These are phyloP conservation scores for Octonoba sinensis DNA, from an alignment of 2,888 invertebrate species.

Conservation along the genomic window DNA sequence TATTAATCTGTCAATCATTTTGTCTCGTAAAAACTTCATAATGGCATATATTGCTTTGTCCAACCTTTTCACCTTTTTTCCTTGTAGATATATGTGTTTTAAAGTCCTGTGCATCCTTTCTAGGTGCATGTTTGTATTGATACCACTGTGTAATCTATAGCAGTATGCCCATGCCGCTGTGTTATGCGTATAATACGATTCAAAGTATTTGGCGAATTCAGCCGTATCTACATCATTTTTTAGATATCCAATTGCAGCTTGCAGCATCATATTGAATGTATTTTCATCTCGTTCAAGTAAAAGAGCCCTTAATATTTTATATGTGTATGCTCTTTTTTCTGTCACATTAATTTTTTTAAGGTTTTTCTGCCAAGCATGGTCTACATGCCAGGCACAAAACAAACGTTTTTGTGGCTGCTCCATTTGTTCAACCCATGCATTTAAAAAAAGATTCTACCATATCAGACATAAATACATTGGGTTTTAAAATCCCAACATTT, in stretches of 20 bases:
- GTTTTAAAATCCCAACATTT: not conserved
- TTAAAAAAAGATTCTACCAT: slow-evolving; percentile 43
- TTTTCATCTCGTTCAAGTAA: too few relatives aligned
- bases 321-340: too few relatives aligned
- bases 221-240: slow-evolving; percentile 35
- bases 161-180: too few relatives aligned
- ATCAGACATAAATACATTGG: slow-evolving; percentile 51
- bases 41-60: slow-evolving; percentile 21
- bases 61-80: slow-evolving; percentile 9
- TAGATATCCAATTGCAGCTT: not conserved
- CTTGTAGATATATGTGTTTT: too few relatives aligned
- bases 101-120: too few relatives aligned
- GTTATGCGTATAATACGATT: slow-evolving; percentile 2
- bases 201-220: slow-evolving; percentile 23
- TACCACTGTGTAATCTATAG: too few relatives aligned
- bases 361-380: too few relatives aligned
- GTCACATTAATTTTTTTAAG: too few relatives aligned
- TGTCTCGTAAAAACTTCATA: slow-evolving; percentile 7
- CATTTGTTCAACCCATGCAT: slow-evolving; percentile 45
- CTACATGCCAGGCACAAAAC: too few relatives aligned
- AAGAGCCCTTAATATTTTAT: too few relatives aligned
- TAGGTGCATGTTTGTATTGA: too few relatives aligned
- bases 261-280: not conserved
- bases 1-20: slow-evolving; percentile 11
- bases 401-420: not conserved